Evolutionary conservation across 2,888 invertebrate genomes (phyloP), one percentile per base, ranked within the genome.

Genomic region (Volucella bombylans): DNA sequence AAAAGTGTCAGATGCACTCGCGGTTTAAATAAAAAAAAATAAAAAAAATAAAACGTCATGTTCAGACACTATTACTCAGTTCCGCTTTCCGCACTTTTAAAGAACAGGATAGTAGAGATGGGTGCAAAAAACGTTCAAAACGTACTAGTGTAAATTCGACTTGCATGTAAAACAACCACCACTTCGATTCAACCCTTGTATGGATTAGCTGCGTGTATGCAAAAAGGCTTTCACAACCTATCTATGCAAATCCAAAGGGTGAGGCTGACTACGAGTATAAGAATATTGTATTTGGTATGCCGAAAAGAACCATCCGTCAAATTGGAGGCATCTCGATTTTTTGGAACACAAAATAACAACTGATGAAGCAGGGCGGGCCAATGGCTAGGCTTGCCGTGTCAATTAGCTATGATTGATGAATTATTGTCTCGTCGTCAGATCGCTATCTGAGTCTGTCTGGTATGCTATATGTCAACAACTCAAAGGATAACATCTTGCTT

Each of bases 1-100:
- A 87, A 89, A 90, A 90, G 88, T 91, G 91, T 91, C 91, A 91
- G 90, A 89, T 89, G 90, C 91, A 91, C 88, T 90, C 90, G 90
- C 89, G 88, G 88, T 68, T 62, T 49, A 72, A 31, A 49, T 41
- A 41, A 65, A 67, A 45, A 74, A 47, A 79, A 79, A 65, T 15
- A 54, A 54, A 52, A 52, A 57, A 18, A n/a, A n/a, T n/a, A n/a
- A 43, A 45, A 31, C 67, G 54, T 68, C 81, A 72, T 71, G 49
- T 81, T 38, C 78, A 82, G 68, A 73, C 12, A 59, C 49, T 57
- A 57, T 69, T 57, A 73, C 31, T 83, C 49, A 15, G 79, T 83
- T 85, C 71, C 85, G 81, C 85, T 81, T 76, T 81, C 54, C 76
- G 39, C 68, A 64, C 52, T 4, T 77, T 72, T 52, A 72, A n/a